These are phyloP conservation scores for Clinocottus analis DNA, from an alignment of 2,113 vertebrate genomes.

Conservation along the genomic window DNA sequence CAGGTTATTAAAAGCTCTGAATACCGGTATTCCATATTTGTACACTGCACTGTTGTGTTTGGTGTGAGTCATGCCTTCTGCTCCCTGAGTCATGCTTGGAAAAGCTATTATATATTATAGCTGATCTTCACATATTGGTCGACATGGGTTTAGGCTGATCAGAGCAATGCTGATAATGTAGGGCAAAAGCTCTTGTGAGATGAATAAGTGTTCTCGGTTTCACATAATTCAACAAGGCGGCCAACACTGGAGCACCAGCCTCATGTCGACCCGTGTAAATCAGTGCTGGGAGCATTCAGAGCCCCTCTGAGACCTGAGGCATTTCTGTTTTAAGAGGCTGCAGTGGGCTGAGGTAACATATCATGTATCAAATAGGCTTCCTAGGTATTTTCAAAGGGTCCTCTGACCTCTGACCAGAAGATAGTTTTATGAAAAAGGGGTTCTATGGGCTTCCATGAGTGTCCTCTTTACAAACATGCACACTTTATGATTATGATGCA, in stretches of 20 bases:
- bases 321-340: background rate
- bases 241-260: constrained; percentile 20
- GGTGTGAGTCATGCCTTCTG: constrained; percentile 23
- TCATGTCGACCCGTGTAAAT: constrained; percentile 5
- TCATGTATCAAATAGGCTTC: background rate
- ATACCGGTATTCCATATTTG: background rate
- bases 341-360: background rate
- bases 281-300: background rate
- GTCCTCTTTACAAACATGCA: background rate
- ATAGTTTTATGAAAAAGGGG: background rate
- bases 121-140: background rate
- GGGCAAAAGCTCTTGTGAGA: background rate
- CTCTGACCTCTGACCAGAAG: background rate
- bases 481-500: background rate
- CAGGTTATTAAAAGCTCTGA: constrained; percentile 1
- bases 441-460: background rate
- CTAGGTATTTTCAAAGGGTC: background rate
- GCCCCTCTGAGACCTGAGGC: background rate
- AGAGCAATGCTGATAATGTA: background rate
- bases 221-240: background rate
- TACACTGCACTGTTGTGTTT: background rate
- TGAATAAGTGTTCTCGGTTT: background rate
- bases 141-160: background rate
- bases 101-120: background rate
- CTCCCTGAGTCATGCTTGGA: constrained; percentile 20